These are phyloP conservation scores for Nomada fabriciana DNA, from an alignment of 2,888 invertebrate genomes.

Conservation along the genomic window DNA sequence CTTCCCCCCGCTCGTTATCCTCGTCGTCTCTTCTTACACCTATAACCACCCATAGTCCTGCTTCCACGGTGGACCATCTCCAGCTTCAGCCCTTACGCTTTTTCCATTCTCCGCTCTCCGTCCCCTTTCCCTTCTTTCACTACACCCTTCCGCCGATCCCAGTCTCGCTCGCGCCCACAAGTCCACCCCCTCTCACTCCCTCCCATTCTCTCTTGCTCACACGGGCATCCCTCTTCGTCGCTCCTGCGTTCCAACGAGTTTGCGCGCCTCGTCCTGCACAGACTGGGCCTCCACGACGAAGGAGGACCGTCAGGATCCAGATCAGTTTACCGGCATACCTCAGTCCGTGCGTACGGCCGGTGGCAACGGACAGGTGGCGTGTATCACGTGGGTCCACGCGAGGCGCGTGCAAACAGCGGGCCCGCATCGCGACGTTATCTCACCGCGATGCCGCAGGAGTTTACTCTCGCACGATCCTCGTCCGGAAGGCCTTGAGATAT, in stretches of 20 bases:
- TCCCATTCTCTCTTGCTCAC: conserved; percentile 23
- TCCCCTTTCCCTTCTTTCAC: background rate
- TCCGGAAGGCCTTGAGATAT: conserved; percentile 49
- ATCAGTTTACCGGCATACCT: conserved; percentile 81
- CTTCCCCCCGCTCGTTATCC: background rate
- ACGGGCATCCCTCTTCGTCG: background rate
- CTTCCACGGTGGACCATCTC: background rate
- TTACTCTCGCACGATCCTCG: conserved; percentile 7
- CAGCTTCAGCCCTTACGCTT: too few relatives aligned
- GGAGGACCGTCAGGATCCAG: conserved; percentile 79
- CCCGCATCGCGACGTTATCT: too few relatives aligned
- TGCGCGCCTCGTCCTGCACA: conserved; percentile 76
- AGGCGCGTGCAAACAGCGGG: conserved; percentile 1
- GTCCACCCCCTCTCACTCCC: background rate
- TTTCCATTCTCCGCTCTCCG: too few relatives aligned
- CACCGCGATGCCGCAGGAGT: conserved; percentile 22
- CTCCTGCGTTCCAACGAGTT: conserved; percentile 65
- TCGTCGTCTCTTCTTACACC: background rate
- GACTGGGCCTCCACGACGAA: conserved; percentile 64
- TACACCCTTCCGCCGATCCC: background rate
- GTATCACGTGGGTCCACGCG: conserved; percentile 74
- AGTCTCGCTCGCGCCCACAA: background rate
- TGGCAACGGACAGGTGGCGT: conserved; percentile 49
- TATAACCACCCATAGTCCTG: background rate
- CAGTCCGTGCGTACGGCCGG: conserved; percentile 76